These are phyloP conservation scores for Goniozus legneri DNA, from an alignment of 1,140 invertebrate genomes.

Conservation along the genomic window DNA sequence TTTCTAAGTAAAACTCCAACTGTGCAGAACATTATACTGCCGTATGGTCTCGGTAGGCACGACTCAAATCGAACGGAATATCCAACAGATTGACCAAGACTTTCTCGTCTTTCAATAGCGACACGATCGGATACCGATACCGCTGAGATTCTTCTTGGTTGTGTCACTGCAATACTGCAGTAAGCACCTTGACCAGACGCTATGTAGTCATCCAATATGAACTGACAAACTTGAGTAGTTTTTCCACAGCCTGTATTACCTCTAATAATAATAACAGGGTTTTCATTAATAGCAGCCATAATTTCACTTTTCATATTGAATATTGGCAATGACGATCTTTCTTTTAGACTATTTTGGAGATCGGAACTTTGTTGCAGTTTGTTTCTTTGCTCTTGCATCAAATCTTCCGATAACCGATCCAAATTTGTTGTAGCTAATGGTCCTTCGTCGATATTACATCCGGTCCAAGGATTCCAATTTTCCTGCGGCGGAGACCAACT, in stretches of 20 bases:
- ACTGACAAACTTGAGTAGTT: constrained; percentile 88
- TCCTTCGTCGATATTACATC: constrained; percentile 92
- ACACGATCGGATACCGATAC: constrained; percentile 91
- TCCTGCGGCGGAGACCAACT: constrained; percentile 91
- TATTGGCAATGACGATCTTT: constrained; percentile 75
- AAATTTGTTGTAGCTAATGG: constrained; percentile 75
- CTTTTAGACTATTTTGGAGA: constrained; percentile 64
- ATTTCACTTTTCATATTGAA: constrained; percentile 69
- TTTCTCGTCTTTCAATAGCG: constrained; percentile 81
- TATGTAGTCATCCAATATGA: constrained; percentile 93
- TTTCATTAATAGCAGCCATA: constrained; percentile 80
- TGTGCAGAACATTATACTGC: constrained; percentile 92
- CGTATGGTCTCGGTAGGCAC: constrained; percentile 84
- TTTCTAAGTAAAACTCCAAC: constrained; percentile 89
- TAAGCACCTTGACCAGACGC: constrained; percentile 76
- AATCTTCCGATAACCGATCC: constrained; percentile 77
- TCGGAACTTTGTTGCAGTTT: constrained; percentile 61
- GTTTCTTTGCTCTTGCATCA: constrained; percentile 64
- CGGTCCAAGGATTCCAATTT: constrained; percentile 97
- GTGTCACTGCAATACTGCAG: constrained; percentile 88
- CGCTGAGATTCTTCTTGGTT: constrained; percentile 91
- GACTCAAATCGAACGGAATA: constrained; percentile 94
- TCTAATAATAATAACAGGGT: constrained; percentile 82
- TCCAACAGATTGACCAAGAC: constrained; percentile 76
- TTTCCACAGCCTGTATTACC: constrained; percentile 95